Conservation (phyloP, 2,113 vertebrate genomes). For the Megalops atlanticus region DNA sequence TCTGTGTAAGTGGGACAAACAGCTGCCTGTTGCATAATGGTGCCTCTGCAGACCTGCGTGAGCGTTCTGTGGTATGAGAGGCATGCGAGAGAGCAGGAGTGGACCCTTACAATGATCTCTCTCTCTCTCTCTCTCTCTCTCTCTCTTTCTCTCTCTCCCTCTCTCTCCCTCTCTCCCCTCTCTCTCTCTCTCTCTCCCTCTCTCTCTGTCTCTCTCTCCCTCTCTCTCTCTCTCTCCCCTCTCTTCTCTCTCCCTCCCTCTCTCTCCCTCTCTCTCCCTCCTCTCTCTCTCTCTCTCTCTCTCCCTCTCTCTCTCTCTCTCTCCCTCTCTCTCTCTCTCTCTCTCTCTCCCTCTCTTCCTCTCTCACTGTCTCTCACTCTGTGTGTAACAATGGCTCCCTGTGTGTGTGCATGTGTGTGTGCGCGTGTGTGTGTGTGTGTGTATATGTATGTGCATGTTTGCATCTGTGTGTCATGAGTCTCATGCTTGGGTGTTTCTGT, state of each 20-base stretch:
- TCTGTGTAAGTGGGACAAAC: slow-evolving; percentile 62
- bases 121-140: slow-evolving; percentile 5
- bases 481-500: too few relatives aligned
- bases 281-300: neutral
- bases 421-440: neutral
- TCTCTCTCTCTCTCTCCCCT: neutral
- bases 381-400: slow-evolving; percentile 45
- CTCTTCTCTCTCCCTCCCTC: neutral
- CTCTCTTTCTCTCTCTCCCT: neutral
- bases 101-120: slow-evolving; percentile 44
- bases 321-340: neutral
- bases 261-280: neutral
- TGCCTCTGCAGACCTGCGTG: slow-evolving; percentile 59
- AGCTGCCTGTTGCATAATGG: slow-evolving; percentile 70
- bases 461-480: too few relatives aligned
- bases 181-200: neutral
- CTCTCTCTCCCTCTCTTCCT: neutral
- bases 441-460: too few relatives aligned
- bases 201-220: neutral
- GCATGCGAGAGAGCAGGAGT: slow-evolving; percentile 48
- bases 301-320: neutral
- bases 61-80: slow-evolving; percentile 56
- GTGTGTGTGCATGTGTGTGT: slow-evolving; percentile 21
- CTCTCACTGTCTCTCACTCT: neutral
- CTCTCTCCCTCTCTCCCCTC: neutral